Evolutionary conservation across 35 echinoderm and acorn worm genomes (phyloP).

Genomic region (Heliocidaris tuberculata): DNA sequence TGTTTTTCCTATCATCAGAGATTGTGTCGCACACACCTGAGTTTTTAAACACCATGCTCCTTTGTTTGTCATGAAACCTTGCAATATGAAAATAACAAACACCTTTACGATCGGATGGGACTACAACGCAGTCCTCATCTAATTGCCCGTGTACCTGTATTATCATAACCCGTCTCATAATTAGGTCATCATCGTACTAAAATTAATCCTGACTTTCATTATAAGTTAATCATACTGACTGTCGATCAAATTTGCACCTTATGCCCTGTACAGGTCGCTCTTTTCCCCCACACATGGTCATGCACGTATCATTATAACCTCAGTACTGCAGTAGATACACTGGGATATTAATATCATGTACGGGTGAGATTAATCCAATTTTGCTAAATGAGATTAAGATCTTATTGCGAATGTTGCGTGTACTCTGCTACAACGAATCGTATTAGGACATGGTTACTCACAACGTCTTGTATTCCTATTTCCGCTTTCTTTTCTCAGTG

Average conservation of each 20-base stretch:
- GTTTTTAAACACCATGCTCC: not conserved
- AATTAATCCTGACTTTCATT: conserved; percentile 36
- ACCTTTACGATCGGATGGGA: not conserved
- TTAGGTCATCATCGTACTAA: not conserved
- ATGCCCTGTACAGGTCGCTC: not conserved
- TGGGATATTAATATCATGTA: conserved; percentile 6
- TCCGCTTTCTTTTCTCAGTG: not conserved
- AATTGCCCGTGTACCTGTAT: not conserved
- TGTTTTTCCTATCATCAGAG: not conserved
- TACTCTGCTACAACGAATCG: not conserved
- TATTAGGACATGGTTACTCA: not conserved
- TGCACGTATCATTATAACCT: not conserved
- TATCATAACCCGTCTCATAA: conserved; percentile 29
- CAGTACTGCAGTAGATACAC: not conserved
- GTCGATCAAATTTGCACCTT: conserved; percentile 28
- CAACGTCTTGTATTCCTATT: not conserved
- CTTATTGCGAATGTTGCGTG: conserved; percentile 8
- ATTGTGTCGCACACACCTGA: not conserved
- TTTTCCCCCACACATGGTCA: not conserved
- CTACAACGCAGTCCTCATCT: not conserved
- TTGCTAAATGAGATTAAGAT: not conserved
- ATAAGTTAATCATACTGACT: conserved; percentile 27
- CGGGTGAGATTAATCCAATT: conserved; percentile 1
- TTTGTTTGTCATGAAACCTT: not conserved
- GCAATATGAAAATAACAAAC: conserved; percentile 1